Base-by-base conservation (phyloP, 92 coral and sea anemone species). In the Palythoa caribaeorum region DNA sequence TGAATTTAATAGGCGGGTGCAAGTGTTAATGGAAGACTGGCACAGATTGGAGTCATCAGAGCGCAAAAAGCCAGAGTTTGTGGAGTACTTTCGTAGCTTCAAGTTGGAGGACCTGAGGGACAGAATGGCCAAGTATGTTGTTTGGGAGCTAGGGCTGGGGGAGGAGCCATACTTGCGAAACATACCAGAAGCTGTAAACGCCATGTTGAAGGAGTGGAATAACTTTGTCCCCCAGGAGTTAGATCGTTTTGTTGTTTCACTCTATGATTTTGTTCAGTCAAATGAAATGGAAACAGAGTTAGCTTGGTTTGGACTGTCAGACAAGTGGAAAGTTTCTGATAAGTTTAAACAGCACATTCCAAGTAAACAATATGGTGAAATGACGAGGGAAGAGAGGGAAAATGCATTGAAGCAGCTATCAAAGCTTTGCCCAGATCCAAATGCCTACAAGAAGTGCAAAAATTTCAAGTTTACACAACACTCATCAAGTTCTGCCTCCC, bases 131-230 rank as follows among this genome's bases (percentile, higher is more conserved):
- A 69, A 21, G 16, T 83, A 19, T 19, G 71, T 89, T 3, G 38
- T 89, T 84, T 52, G 83, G 52, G 88, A 84, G 38, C 94, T 92
- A 70, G 90, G 94, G 20, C 70, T 92, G 62, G 94, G 94, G 47
- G 57, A 85, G 15, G 80, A 68, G 57, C 95, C 93, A 15, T 83
- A 92, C 53, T 55, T 81, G 21, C 93, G 90, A 77, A 92, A 90
- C 65, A 75, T 89, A 0, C 77, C 88, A 2, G 93, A 92, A 71
- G 66, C 87, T 15, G 80, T 89, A 1, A 92, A 92, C 28, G 89
- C 68, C 75, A 87, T 92, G 83, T 66, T 92, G 76, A 92, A 90
- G 39, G 78, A 63, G 35, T 91, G 93, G 89, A 40, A 68, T 6
- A 87, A 83, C 9, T 91, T 87, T 28, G 40, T 77, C 12, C 85